Conservation (phyloP, 1,140 invertebrate genomes). For the Gryon sp. region DNA sequence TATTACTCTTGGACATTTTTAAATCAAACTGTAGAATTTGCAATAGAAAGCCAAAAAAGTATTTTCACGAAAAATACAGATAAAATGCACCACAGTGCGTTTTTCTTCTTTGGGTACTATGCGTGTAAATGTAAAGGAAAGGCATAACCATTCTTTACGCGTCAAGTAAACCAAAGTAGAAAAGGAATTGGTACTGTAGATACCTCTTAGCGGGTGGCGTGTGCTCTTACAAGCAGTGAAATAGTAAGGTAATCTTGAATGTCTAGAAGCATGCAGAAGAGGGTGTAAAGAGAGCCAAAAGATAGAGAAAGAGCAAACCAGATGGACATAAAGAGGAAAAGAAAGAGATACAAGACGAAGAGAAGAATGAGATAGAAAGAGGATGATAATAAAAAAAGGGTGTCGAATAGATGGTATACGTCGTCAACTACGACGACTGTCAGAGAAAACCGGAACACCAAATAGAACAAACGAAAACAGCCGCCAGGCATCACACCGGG, state of each 20-base stretch:
- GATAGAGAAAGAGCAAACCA: no score
- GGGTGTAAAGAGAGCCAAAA: slow-evolving; percentile 58
- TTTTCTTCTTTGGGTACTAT: not conserved
- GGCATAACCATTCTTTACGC: slow-evolving; percentile 33
- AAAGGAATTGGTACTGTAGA: slow-evolving; percentile 67
- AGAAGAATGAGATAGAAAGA: no score
- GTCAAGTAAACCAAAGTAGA: slow-evolving; percentile 48
- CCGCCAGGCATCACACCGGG: slow-evolving; percentile 64
- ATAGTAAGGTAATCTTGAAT: slow-evolving; percentile 76
- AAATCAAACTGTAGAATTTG: no score
- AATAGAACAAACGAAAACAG: slow-evolving; percentile 58
- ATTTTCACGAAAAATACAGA: not conserved
- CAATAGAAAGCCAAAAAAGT: no score
- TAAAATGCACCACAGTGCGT: not conserved
- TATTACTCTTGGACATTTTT: no score
- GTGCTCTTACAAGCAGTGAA: slow-evolving; percentile 70
- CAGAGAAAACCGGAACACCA: slow-evolving; percentile 57
- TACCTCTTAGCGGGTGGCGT: slow-evolving; percentile 73
- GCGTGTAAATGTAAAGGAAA: slow-evolving; percentile 23
- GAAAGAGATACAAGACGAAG: no score
- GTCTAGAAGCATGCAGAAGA: slow-evolving; percentile 60
- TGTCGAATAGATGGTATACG: slow-evolving; percentile 42
- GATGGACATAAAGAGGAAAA: no score
- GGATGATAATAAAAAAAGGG: slow-evolving; percentile 51
- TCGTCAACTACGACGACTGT: slow-evolving; percentile 12